These are phyloP conservation scores for Pseudorasbora parva DNA, from an alignment of 2,113 vertebrate species.

Conservation along the genomic window DNA sequence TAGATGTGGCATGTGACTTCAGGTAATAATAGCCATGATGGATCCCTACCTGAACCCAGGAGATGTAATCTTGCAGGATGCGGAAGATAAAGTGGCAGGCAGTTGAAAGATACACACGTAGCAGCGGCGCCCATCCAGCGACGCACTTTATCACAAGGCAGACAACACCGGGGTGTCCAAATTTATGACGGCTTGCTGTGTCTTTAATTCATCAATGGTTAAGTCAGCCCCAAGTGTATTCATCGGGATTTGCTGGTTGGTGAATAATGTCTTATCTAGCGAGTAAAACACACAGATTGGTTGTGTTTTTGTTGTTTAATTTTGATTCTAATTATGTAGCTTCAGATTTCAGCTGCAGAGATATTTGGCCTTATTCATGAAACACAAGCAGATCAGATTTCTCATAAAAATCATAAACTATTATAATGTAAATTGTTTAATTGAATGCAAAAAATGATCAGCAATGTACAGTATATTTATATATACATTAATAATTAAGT, in stretches of 20 bases:
- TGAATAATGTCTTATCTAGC: constrained; percentile 67
- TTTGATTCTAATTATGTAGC: neutral
- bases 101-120: constrained; percentile 77
- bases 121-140: constrained; percentile 73
- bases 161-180: constrained; percentile 74
- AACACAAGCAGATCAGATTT: neutral
- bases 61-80: constrained; percentile 83
- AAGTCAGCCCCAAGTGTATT: constrained; percentile 70
- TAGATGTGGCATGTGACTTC: constrained; percentile 78
- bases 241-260: constrained; percentile 70
- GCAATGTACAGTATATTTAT: too few relatives aligned
- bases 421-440: neutral
- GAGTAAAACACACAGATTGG: constrained; percentile 19
- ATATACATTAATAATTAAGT: neutral
- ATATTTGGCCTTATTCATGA: neutral
- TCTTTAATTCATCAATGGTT: constrained; percentile 81
- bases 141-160: constrained; percentile 75
- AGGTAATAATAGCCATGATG: constrained; percentile 88
- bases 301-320: neutral
- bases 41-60: constrained; percentile 84
- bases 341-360: neutral
- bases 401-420: neutral
- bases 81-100: constrained; percentile 80
- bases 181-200: constrained; percentile 76
- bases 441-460: neutral